Percentiles rank a stretch among this genome's conserved stretches.
These are phyloP conservation scores for Heliothis subflexa DNA, from an alignment of 1,140 invertebrate species.

Conservation along the genomic window DNA sequence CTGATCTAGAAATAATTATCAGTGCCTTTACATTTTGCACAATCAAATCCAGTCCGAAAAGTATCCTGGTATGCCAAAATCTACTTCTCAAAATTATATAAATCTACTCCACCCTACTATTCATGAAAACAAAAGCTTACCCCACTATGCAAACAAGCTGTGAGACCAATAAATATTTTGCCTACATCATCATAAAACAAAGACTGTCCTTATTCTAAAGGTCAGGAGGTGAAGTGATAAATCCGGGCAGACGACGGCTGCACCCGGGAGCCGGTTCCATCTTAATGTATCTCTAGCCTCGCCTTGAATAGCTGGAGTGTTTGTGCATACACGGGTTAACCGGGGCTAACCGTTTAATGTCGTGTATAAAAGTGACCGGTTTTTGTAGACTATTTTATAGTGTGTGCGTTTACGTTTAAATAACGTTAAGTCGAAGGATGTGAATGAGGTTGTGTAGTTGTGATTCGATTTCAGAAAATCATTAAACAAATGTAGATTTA, in stretches of 20 bases:
- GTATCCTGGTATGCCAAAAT: too few relatives aligned
- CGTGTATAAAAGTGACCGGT: constrained; percentile 8
- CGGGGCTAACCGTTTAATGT: constrained; percentile 31
- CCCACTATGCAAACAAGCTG: not conserved
- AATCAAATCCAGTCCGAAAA: too few relatives aligned
- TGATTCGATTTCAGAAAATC: too few relatives aligned
- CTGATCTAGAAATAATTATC: too few relatives aligned
- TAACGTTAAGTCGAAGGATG: too few relatives aligned
- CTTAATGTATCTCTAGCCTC: constrained; percentile 51
- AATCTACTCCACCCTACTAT: too few relatives aligned
- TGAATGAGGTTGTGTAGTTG: too few relatives aligned
- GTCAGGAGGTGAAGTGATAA: constrained; percentile 35
- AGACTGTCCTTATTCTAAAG: constrained; percentile 14
- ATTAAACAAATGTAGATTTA: too few relatives aligned
- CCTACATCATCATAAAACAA: constrained; percentile 37
- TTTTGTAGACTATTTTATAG: constrained; percentile 8
- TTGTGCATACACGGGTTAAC: constrained; percentile 32
- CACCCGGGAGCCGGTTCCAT: constrained; percentile 48
- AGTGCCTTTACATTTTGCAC: too few relatives aligned
- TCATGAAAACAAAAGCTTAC: too few relatives aligned
- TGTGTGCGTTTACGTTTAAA: not conserved
- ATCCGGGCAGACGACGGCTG: constrained; percentile 26
- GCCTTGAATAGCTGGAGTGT: constrained; percentile 49
- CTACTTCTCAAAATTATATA: too few relatives aligned
- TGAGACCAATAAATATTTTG: not conserved